Base-by-base conservation (phyloP, 1,140 invertebrate genomes). In the Pantala flavescens region DNA sequence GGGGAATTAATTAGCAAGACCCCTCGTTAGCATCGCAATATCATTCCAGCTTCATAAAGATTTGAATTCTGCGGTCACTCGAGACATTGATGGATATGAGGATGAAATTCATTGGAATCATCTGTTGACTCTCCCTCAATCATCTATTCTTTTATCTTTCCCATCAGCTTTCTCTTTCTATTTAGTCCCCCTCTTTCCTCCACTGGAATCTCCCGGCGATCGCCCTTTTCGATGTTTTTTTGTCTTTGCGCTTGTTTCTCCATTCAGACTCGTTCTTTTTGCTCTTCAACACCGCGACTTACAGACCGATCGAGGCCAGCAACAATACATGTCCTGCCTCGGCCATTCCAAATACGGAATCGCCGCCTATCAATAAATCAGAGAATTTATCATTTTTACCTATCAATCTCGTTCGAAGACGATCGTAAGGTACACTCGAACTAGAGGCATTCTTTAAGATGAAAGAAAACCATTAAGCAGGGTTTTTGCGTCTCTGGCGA, bases 301-400 rank as follows among this genome's bases (percentile, higher is more conserved):
- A 21, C 49, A 12, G 49, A 63, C n/a, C n/a, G 49, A 63, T 16
- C 49, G 49, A 63, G 49, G 49, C 49, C 49, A 63, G n/a, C 49
- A 16, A 63, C 49, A 63, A 63, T 63, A 12, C 49, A 63, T 63
- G 49, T 63, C 49, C 49, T 36, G 28, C 2, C 28, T 36, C 28
- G 28, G 9, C 28, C 28, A 16, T 12, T 63, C 49, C 49, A 63
- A 63, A 63, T 63, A 63, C 49, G 49, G 49, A 3, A 3, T 19
- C 49, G 1, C 16, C 14, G n/a, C 5, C 49, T 19, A 63, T 63
- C 49, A 63, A 63, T 63, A 63, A 63, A 63, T 63, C 49, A 63
- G 49, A 7, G 49, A 63, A 63, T 63, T 63, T 63, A 63, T 63
- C 49, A 63, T 63, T 63, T 63, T 63, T 63, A 63, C 49, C 49